phyloP scores from a whole-genome alignment of 2,888 invertebrate species.

The Melieria crassipennis region DNA sequence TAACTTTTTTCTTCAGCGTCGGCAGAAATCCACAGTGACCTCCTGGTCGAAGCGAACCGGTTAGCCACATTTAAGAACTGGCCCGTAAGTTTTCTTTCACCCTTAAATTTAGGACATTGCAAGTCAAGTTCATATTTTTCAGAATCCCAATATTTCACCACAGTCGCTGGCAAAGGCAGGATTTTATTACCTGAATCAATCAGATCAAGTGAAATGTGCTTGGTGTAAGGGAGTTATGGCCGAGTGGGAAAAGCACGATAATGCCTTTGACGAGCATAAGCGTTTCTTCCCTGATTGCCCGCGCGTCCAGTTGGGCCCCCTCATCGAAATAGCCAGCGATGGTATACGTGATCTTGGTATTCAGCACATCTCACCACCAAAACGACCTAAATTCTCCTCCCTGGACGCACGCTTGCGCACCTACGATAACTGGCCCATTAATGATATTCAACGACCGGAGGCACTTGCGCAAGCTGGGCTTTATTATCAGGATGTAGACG shows the following conservation, averaged over 20 bases:
- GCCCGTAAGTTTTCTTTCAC: slow-evolving; percentile 70
- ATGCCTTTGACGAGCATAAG: slow-evolving; percentile 82
- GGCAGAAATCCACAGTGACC: slow-evolving; percentile 52
- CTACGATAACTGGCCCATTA: slow-evolving; percentile 80
- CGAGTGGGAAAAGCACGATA: slow-evolving; percentile 84
- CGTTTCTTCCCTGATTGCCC: slow-evolving; percentile 84
- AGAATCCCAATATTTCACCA: slow-evolving; percentile 71
- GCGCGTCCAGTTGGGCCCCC: slow-evolving; percentile 62
- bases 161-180: slow-evolving; percentile 82
- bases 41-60: slow-evolving; percentile 75
- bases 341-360: slow-evolving; percentile 70
- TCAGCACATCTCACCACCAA: slow-evolving; percentile 68
- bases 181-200: slow-evolving; percentile 81
- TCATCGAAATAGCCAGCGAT: slow-evolving; percentile 65
- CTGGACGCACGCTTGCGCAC: slow-evolving; percentile 76
- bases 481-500: slow-evolving; percentile 79
- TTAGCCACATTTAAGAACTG: slow-evolving; percentile 78
- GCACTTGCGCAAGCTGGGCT: slow-evolving; percentile 88
- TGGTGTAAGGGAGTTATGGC: slow-evolving; percentile 81
- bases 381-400: slow-evolving; percentile 75
- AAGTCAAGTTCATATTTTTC: slow-evolving; percentile 14
- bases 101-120: neutral
- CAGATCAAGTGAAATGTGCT: slow-evolving; percentile 81
- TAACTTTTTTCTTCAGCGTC: too few relatives aligned
- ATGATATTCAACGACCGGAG: slow-evolving; percentile 79